Evolutionary conservation across 1,140 invertebrate species (phyloP), one percentile per base, ranked within the genome.

Genomic region (Cephus cinctus): DNA sequence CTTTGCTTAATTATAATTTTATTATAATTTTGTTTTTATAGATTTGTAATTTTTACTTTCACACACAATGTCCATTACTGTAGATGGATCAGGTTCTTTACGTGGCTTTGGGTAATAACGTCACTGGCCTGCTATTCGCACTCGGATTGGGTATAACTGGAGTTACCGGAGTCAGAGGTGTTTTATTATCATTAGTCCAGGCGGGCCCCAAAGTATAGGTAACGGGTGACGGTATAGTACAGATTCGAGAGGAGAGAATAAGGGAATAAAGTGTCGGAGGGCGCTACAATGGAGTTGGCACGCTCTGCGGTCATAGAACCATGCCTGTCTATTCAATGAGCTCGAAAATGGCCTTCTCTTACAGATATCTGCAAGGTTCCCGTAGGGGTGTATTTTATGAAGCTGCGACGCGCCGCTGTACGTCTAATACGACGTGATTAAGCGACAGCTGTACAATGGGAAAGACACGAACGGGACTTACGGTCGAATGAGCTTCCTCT

Each of bases 311-410:
- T 73, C 72, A 70, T 74, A 70, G 71, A 75, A 75, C 74, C 74
- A 73, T 72, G 67, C 66, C 71, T 73, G 71, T 74, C 73, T 75
- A 75, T 76, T 76, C 72, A 76, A 77, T 75, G 73, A 74, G 72
- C 72, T 75, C 56, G 73, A 75, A 76, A 77, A 77, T 77, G 70
- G 75, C 64, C 65, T 68, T 63, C 64, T 73, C 65, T 59, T 63
- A 65, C 69, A 64, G 73, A 73, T 76, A 73, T 70, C 68, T 73
- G 52, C 49, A 59, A 56, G 60, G 61, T 68, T 74, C 59, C 61
- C 59, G 47, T 54, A 54, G 53, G 56, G 49, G 47, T 67, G 59
- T 71, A 65, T 63, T 75, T 73, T 75, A 74, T 72, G 69, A 72
- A 67, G 68, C 65, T 54, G 57, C 51, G 58, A n/a, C 57, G 61